Conservation (phyloP, 2,888 invertebrate genomes). For the Allolobophora icterica region DNA sequence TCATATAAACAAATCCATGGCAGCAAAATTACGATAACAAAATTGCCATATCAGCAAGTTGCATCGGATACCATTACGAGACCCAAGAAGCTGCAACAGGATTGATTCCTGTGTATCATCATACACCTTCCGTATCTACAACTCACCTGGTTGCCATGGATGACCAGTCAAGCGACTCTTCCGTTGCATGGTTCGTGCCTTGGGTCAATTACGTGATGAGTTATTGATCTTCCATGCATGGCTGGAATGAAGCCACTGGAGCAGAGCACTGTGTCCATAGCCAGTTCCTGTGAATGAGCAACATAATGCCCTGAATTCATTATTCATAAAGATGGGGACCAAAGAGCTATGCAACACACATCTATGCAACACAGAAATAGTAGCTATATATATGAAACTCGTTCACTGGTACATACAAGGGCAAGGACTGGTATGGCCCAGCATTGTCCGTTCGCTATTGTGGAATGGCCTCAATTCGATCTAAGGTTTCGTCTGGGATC, state of each 20-base stretch:
- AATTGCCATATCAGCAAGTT: background rate
- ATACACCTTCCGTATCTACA: background rate
- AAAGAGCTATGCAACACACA: too few species aligned
- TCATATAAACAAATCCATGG: background rate
- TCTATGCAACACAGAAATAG: too few species aligned
- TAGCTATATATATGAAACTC: too few species aligned
- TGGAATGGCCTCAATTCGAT: too few species aligned
- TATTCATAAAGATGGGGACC: background rate
- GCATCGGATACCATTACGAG: background rate
- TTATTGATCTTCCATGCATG: slow-evolving; percentile 17
- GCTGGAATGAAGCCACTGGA: background rate
- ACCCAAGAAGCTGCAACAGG: background rate
- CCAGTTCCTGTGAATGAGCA: background rate
- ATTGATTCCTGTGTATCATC: background rate
- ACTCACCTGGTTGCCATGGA: background rate
- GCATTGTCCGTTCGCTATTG: too few species aligned
- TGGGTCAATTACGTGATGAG: background rate
- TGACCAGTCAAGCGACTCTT: background rate
- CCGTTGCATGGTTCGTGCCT: too few species aligned
- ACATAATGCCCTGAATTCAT: background rate
- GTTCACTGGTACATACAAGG: too few species aligned
- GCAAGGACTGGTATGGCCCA: too few species aligned
- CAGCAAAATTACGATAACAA: slow-evolving; percentile 9
- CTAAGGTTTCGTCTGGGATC: too few species aligned
- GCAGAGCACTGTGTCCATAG: background rate